Evolutionary conservation across 2,113 vertebrate genomes (phyloP), one percentile per base, ranked within the genome.

Genomic region (Amblyornis subalaris): DNA sequence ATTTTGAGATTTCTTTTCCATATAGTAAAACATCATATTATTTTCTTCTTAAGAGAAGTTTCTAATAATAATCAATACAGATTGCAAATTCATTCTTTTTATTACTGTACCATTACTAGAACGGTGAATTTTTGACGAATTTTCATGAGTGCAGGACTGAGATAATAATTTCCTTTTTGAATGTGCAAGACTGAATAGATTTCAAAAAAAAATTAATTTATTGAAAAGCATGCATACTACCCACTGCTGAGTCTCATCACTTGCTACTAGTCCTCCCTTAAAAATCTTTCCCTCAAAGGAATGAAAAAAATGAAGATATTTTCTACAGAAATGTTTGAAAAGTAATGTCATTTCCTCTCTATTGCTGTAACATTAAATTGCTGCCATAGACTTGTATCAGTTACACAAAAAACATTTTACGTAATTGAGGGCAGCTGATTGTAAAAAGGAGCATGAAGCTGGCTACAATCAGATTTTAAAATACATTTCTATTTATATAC

Each of bases 251-350:
- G 48, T 76, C 76, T 94, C 58, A 60, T 71, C 83, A 86, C 50
- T 95, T 96, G 44, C 88, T 94, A 53, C 82, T 58, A 90, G 74
- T 90, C 31, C 95, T 90, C 44, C 28, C 36, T 58, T 87, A 76
- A 72, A 87, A 89, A 35, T 53, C 12, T 42, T 80, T 29, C 38
- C 35, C 48, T 62, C 38, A 48, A 72, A 89, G 22, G 31, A 79
- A 71, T 70, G 25, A 86, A 66, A 86, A 42, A 94, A 57, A 18
- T 19, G 4, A 51, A 21, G 25, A 28, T 33, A 26, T 81, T 85
- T 91, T 88, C 47, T 80, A 57, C 21, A 71, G 58, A 77, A 91
- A 84, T 64, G 29, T 79, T 90, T 61, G 64, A 88, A 92, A 90
- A 54, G 61, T 82, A 93, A 55, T 84, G 33, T 88, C 1, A 72